Percentiles rank a stretch among this genome's conserved stretches.
Conservation (phyloP, 2,113 vertebrate species). For the Gymnogyps californianus region DNA sequence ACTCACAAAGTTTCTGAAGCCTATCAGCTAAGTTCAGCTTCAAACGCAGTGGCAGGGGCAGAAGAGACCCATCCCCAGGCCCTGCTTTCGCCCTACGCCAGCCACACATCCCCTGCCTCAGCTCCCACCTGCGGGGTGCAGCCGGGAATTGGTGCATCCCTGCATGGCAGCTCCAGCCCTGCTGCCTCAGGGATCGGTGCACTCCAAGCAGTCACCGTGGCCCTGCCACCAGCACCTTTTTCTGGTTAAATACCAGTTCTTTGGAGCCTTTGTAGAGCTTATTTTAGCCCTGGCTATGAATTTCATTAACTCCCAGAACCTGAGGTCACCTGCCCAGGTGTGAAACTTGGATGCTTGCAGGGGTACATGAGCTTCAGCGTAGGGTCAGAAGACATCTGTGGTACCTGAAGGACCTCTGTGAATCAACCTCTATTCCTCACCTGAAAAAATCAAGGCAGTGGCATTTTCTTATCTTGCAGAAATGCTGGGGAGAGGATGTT, state of each 20-base stretch:
- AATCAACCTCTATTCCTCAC: background rate
- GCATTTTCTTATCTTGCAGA: background rate
- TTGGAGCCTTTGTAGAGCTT: background rate
- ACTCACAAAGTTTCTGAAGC: background rate
- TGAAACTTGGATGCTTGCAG: background rate
- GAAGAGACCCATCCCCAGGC: background rate
- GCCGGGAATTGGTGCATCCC: fast-evolving
- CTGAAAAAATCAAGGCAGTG: background rate
- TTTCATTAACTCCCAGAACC: background rate
- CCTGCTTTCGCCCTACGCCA: fast-evolving
- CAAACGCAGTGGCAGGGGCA: fast-evolving
- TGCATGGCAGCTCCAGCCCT: fast-evolving
- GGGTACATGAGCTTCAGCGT: background rate
- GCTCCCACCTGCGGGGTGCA: fast-evolving
- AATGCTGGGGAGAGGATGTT: background rate
- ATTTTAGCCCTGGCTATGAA: background rate
- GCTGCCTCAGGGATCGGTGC: background rate
- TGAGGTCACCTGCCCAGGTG: background rate
- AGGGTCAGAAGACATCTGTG: background rate
- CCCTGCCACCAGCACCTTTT: background rate
- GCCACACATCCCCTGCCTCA: background rate
- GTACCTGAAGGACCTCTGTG: background rate
- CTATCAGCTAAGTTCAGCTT: background rate
- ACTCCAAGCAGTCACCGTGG: fast-evolving
- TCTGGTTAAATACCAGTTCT: background rate